Evolutionary conservation across 2,888 invertebrate species (phyloP).

Genomic region (Nesidiocoris tenuis): DNA sequence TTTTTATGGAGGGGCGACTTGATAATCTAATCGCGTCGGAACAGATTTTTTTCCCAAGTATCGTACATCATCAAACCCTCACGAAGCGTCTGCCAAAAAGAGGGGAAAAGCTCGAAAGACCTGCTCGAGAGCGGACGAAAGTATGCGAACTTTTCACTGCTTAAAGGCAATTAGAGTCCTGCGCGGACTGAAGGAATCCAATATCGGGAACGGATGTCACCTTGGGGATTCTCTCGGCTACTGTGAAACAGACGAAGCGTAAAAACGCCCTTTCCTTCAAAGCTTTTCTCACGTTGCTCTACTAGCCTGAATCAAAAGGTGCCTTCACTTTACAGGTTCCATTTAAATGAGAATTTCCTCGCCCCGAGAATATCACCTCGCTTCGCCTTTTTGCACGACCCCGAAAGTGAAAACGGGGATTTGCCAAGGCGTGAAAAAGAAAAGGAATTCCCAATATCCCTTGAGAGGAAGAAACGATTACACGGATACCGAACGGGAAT

Average conservation of each 20-base stretch:
- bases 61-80: too few species aligned
- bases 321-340: neutral
- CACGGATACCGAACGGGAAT: slow-evolving; percentile 44
- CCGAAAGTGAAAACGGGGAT: neutral
- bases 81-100: too few species aligned
- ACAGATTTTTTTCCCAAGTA: too few species aligned
- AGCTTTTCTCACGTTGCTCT: neutral
- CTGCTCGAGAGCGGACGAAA: neutral
- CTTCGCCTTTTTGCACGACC: neutral
- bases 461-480: slow-evolving; percentile 26
- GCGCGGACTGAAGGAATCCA: neutral
- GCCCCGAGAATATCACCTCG: neutral
- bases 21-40: too few species aligned
- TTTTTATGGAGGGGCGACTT: too few species aligned
- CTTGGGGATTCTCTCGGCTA: neutral
- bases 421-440: neutral
- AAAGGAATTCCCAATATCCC: slow-evolving; percentile 41
- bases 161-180: neutral
- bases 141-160: neutral
- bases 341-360: neutral
- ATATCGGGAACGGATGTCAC: neutral
- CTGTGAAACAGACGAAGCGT: neutral
- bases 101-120: neutral
- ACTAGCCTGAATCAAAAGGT: neutral
- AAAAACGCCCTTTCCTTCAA: neutral